These are phyloP conservation scores for Ictalurus punctatus DNA, from an alignment of 2,113 vertebrate species.

Conservation along the genomic window DNA sequence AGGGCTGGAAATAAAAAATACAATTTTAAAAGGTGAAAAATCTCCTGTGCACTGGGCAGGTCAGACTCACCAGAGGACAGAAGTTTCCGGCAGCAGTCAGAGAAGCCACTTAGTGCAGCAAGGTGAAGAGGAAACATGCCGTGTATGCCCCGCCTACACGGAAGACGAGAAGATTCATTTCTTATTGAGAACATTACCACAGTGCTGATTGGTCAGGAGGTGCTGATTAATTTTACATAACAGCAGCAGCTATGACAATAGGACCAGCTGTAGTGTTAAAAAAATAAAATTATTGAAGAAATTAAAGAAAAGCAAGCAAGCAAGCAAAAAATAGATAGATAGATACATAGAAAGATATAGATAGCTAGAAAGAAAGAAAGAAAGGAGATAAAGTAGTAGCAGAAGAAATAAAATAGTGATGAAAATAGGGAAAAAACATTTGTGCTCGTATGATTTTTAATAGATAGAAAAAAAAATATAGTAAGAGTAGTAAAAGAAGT, in stretches of 20 bases:
- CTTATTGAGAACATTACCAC: not conserved
- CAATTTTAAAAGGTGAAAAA: not conserved
- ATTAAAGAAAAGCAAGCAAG: not conserved
- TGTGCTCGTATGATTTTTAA: not conserved
- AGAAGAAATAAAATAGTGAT: not conserved
- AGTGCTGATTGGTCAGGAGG: not conserved
- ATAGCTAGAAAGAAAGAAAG: not conserved
- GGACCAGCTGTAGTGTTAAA: not conserved
- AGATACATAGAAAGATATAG: not conserved
- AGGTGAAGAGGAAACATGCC: constrained; percentile 98
- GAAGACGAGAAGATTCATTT: not conserved
- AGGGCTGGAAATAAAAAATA: not conserved
- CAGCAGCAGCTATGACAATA: not conserved
- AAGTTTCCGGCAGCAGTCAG: constrained; percentile 97
- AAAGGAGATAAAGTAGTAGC: not conserved
- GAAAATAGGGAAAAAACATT: not conserved
- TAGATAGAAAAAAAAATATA: not conserved
- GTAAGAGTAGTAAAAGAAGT: not conserved
- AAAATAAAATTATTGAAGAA: not conserved
- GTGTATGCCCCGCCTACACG: constrained; percentile 87
- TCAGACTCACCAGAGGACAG: constrained; percentile 86
- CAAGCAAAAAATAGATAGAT: not conserved
- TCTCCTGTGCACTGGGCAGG: not conserved
- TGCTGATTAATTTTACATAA: not conserved
- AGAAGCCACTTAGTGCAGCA: constrained; percentile 97